Conservation (phyloP, 2,888 invertebrate genomes). For the Drosophila borborema region DNA sequence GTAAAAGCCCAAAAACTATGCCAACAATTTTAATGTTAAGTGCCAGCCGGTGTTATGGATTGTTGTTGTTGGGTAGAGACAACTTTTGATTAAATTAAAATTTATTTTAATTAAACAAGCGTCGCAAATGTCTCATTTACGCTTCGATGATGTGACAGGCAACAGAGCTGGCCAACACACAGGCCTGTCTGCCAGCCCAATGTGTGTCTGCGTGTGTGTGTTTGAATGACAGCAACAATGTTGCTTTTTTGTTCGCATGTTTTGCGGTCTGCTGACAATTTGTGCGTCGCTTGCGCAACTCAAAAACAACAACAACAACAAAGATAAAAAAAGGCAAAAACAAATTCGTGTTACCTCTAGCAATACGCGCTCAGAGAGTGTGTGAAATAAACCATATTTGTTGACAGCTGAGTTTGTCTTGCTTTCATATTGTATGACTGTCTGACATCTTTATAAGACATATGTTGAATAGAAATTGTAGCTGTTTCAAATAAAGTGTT, state of each 20-base stretch:
- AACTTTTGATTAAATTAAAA: slow-evolving; percentile 83
- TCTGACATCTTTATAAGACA: background rate
- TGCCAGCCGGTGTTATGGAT: slow-evolving; percentile 59
- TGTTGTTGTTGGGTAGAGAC: slow-evolving; percentile 44
- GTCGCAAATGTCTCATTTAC: slow-evolving; percentile 83
- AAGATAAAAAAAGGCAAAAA: background rate
- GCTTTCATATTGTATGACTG: background rate
- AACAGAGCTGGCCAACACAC: slow-evolving; percentile 38
- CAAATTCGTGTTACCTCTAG: slow-evolving; percentile 26
- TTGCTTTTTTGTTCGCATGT: slow-evolving; percentile 71
- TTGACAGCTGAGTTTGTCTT: background rate
- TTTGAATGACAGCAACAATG: slow-evolving; percentile 35
- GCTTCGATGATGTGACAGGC: slow-evolving; percentile 80
- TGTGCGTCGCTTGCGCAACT: slow-evolving; percentile 20
- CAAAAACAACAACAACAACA: background rate
- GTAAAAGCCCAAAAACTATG: slow-evolving; percentile 65
- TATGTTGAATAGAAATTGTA: background rate
- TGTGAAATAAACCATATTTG: slow-evolving; percentile 5
- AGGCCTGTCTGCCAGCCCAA: slow-evolving; percentile 24
- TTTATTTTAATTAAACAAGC: slow-evolving; percentile 83
- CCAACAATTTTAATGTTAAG: slow-evolving; percentile 77
- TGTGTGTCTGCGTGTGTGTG: slow-evolving; percentile 4
- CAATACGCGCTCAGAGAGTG: slow-evolving; percentile 1
- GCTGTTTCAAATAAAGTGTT: background rate
- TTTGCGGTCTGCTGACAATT: slow-evolving; percentile 73